Evolutionary conservation across 2,113 vertebrate genomes (phyloP), one percentile per base, ranked within the genome.

Genomic region (Xyrauchen texanus): DNA sequence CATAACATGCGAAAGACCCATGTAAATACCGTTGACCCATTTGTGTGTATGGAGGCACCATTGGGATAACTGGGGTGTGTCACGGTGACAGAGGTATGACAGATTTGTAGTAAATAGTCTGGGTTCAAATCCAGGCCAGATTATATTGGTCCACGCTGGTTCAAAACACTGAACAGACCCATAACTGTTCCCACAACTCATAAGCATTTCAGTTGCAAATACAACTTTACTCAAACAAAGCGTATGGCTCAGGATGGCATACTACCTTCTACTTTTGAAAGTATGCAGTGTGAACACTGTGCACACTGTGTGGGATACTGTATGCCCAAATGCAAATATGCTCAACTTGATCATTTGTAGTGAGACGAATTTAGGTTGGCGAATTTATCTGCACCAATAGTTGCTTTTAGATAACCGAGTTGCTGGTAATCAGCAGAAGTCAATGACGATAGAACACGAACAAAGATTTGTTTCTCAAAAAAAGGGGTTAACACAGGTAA

Each of bases 1-100:
- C 62, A 74, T 74, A 74, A 74, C 71, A 16, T 51, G 60, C 12
- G 63, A n/a, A 5, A 21, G 81, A 62, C 15, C 21, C 68, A 49
- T 68, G 81, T 68, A 78, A 73, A 63, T 69, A 82, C 21, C 21
- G 74, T n/a, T 65, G 60, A 62, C 15, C 11, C 51, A 65, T 65
- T 45, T 10, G 21, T 16, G 47, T 61, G 77, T 51, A 44, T 52
- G 16, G 52, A 61, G 16, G 7, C 45, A 34, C 13, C 45, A 10
- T 45, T 10, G 13, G 21, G 49, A 13, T 58, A 58, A 66, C 13
- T 49, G 61, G 61, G 52, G 12, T 69, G 66, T 65, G 81, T 63
- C 34, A 66, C 1, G 21, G 21, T 34, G 21, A 34, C 21, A 52
- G 34, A 60, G 55, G 10, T 72, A 63, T 67, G 53, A 34, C 21